Percentiles rank a stretch among this genome's conserved stretches.
phyloP scores from a whole-genome alignment of 2,797 vertebrate genomes.

The Channallabes apus region DNA sequence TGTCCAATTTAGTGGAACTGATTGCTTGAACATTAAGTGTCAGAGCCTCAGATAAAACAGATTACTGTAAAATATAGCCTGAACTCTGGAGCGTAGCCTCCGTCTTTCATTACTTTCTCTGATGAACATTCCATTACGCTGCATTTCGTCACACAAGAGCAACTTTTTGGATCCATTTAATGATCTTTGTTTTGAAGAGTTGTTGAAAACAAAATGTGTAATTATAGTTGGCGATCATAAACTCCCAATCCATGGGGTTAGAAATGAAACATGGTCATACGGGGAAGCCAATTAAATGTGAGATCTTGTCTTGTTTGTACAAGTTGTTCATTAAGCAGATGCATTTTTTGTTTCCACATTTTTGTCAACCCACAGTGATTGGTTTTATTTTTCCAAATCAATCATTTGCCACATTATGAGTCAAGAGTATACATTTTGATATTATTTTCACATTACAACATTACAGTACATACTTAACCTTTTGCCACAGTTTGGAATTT shows the following conservation, averaged over 20 bases:
- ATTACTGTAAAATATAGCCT: conserved; percentile 19
- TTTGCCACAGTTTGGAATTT: not conserved
- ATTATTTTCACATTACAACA: conserved; percentile 11
- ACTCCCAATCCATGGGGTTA: not conserved
- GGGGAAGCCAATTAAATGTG: conserved; percentile 4
- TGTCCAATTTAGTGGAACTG: conserved; percentile 19
- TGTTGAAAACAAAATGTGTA: conserved; percentile 12
- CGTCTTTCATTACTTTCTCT: conserved; percentile 20
- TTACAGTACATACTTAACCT: conserved; percentile 20
- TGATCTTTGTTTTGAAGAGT: conserved; percentile 37
- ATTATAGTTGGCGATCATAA: not conserved
- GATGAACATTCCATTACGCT: not conserved
- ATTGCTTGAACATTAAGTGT: conserved; percentile 15
- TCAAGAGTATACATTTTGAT: not conserved
- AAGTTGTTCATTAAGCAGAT: conserved; percentile 14
- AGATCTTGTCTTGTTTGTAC: not conserved
- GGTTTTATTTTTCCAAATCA: conserved; percentile 16
- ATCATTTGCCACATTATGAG: not conserved
- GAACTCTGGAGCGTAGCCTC: conserved; percentile 26
- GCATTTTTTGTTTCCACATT: conserved; percentile 1
- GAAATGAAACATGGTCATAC: not conserved
- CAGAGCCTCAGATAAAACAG: conserved; percentile 4
- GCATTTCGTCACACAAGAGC: not conserved
- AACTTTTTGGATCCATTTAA: conserved; percentile 19
- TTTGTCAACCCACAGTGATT: not conserved